A percentile compares a stretch with the other conserved stretches of the same genome.
Conservation (phyloP, 2,113 vertebrate genomes). For the Myrmecophaga tridactyla region DNA sequence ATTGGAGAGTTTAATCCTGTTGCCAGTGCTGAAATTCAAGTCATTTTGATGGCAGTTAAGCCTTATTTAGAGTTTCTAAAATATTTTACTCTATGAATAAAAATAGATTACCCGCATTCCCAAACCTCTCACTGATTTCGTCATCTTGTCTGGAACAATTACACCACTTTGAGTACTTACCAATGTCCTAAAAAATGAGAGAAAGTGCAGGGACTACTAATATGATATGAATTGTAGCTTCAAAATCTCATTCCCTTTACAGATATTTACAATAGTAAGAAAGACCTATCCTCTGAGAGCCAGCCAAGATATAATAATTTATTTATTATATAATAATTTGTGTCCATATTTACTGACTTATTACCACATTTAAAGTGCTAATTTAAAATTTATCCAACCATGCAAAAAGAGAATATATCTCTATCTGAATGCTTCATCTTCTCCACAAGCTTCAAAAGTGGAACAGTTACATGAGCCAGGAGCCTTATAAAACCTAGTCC, state of each 20-base stretch:
- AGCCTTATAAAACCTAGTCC: constrained; percentile 6
- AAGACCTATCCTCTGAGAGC: not conserved
- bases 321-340: not conserved
- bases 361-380: constrained; percentile 14
- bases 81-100: constrained; percentile 33
- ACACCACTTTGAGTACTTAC: not conserved
- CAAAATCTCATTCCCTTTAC: not conserved
- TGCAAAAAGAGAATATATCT: not conserved
- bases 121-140: not conserved
- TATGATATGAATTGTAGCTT: not conserved
- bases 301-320: not conserved
- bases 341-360: not conserved
- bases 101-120: constrained; percentile 3
- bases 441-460: constrained; percentile 14
- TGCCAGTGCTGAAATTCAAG: not conserved
- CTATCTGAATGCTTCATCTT: constrained; percentile 26
- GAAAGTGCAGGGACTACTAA: not conserved
- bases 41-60: not conserved
- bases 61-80: constrained; percentile 39
- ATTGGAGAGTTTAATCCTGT: not conserved
- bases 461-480: not conserved
- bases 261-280: constrained; percentile 18
- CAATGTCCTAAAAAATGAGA: constrained; percentile 4
- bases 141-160: not conserved
- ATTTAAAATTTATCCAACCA: not conserved